Evolutionary conservation across 2,888 invertebrate genomes (phyloP).

Genomic region (Apamea monoglypha): DNA sequence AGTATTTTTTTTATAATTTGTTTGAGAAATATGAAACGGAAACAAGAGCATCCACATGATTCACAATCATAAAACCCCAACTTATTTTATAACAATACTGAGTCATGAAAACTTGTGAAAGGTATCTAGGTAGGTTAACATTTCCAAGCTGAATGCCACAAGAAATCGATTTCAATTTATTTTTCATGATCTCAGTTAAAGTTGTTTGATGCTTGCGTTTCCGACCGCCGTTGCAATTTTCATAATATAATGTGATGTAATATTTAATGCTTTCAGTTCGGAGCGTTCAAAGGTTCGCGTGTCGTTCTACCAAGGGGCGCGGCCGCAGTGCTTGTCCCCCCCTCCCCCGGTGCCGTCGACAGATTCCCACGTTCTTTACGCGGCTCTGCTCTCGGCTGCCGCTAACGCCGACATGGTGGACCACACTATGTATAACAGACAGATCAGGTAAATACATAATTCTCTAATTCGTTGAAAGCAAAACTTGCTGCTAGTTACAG

Average conservation of each 20-base stretch:
- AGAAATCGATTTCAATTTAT: slow-evolving; percentile 23
- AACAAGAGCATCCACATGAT: background rate
- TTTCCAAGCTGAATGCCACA: slow-evolving; percentile 7
- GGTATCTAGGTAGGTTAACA: slow-evolving; percentile 2
- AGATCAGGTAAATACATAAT: slow-evolving; percentile 90
- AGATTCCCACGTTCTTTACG: slow-evolving; percentile 84
- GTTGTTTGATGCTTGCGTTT: slow-evolving; percentile 52
- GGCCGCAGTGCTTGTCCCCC: slow-evolving; percentile 92
- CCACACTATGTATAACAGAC: slow-evolving; percentile 91
- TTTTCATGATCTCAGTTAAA: slow-evolving; percentile 22
- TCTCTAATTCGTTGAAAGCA: background rate
- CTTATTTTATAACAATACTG: background rate
- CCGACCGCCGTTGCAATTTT: slow-evolving; percentile 20
- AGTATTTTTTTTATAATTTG: background rate
- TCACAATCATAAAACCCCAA: background rate
- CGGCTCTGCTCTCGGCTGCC: slow-evolving; percentile 83
- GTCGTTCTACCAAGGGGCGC: slow-evolving; percentile 95
- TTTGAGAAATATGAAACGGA: background rate
- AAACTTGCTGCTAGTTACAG: background rate
- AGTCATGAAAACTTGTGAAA: slow-evolving; percentile 17
- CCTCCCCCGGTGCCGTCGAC: slow-evolving; percentile 90
- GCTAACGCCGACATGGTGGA: slow-evolving; percentile 87
- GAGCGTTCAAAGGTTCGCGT: slow-evolving; percentile 95
- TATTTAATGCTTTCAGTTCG: slow-evolving; percentile 89
- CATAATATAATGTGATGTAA: slow-evolving; percentile 11